Conservation (phyloP, 2,113 vertebrate genomes). For the Elephas maximus region DNA sequence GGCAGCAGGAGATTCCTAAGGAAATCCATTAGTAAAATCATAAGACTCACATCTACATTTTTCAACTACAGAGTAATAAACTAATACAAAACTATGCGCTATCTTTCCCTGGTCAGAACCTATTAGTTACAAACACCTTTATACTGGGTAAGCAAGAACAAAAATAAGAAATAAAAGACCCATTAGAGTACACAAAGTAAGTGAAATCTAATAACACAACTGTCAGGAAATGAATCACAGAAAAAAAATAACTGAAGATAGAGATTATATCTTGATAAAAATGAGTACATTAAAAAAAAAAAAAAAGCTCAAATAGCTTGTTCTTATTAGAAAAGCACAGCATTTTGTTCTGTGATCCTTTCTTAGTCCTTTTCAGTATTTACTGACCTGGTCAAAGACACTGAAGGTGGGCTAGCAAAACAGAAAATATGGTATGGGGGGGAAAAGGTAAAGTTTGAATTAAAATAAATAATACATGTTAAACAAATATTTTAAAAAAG, state of each 20-base stretch:
- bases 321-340: slow-evolving; percentile 84
- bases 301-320: slow-evolving; percentile 75
- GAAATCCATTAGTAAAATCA: neutral
- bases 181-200: slow-evolving; percentile 84
- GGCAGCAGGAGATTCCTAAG: slow-evolving; percentile 6
- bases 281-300: slow-evolving; percentile 63
- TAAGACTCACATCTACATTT: neutral
- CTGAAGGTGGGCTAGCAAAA: slow-evolving; percentile 99
- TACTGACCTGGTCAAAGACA: slow-evolving; percentile 99
- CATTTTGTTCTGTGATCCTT: slow-evolving; percentile 91
- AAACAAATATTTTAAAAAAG: slow-evolving; percentile 84
- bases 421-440: slow-evolving; percentile 97
- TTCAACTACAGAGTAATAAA: neutral
- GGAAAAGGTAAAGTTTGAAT: slow-evolving; percentile 90
- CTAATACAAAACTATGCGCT: slow-evolving; percentile 35
- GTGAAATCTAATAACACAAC: slow-evolving; percentile 87
- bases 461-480: slow-evolving; percentile 86
- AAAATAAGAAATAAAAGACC: slow-evolving; percentile 86
- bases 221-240: slow-evolving; percentile 90
- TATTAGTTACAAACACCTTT: slow-evolving; percentile 86
- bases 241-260: slow-evolving; percentile 84
- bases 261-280: slow-evolving; percentile 76
- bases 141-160: slow-evolving; percentile 77
- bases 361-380: slow-evolving; percentile 89
- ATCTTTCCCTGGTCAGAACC: slow-evolving; percentile 12